These are phyloP conservation scores for Lycodopsis pacificus DNA, from an alignment of 2,797 vertebrate genomes.

Conservation along the genomic window DNA sequence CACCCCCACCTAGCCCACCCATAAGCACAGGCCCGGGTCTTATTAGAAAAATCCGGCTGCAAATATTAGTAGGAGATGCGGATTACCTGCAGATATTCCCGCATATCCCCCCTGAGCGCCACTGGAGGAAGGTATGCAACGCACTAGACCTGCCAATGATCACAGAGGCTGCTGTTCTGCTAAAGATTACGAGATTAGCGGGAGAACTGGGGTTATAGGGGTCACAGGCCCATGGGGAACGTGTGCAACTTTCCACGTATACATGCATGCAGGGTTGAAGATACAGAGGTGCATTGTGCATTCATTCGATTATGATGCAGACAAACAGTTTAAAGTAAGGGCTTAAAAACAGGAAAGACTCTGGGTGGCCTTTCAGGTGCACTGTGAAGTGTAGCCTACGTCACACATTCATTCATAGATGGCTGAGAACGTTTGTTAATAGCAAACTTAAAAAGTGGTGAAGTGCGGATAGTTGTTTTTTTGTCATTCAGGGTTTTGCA, in stretches of 20 bases:
- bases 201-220: slow-evolving; percentile 56
- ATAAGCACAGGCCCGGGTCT: slow-evolving; percentile 38
- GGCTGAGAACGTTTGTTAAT: slow-evolving; percentile 30
- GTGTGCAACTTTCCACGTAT: slow-evolving; percentile 43
- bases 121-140: slow-evolving; percentile 66
- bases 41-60: slow-evolving; percentile 63
- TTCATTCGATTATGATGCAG: slow-evolving; percentile 66
- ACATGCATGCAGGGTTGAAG: slow-evolving; percentile 29
- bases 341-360: slow-evolving; percentile 49
- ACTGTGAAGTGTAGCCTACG: not conserved
- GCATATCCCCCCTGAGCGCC: slow-evolving; percentile 43
- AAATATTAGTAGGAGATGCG: slow-evolving; percentile 65
- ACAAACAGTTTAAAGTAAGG: slow-evolving; percentile 48
- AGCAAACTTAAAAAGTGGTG: not conserved
- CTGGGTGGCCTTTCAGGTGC: slow-evolving; percentile 61
- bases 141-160: slow-evolving; percentile 67
- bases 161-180: slow-evolving; percentile 75
- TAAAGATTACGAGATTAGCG: slow-evolving; percentile 78
- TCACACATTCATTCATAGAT: slow-evolving; percentile 33
- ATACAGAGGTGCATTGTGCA: slow-evolving; percentile 64
- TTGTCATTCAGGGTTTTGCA: not conserved
- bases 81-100: slow-evolving; percentile 72
- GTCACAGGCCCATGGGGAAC: slow-evolving; percentile 52
- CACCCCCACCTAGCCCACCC: slow-evolving; percentile 53
- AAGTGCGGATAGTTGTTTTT: slow-evolving; percentile 3